Evolutionary conservation across 2,113 vertebrate species (phyloP).

Genomic region (Progne subis): DNA sequence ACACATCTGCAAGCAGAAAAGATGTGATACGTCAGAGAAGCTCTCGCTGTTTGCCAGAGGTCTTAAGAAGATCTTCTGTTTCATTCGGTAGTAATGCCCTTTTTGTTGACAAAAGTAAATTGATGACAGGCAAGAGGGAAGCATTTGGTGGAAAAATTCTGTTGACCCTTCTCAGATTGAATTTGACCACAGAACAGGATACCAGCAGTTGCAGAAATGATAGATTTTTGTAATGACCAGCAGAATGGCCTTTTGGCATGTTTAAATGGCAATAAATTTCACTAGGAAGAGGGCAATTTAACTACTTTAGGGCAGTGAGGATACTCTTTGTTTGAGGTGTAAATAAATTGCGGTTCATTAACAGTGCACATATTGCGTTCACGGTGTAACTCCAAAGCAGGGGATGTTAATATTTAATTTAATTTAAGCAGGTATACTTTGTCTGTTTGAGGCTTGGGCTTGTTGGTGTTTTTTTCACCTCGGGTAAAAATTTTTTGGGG

Average conservation of each 20-base stretch:
- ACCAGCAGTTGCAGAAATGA: conserved; percentile 90
- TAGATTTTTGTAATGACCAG: conserved; percentile 96
- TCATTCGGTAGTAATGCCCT: conserved; percentile 83
- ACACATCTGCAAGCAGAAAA: neutral
- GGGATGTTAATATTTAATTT: conserved; percentile 82
- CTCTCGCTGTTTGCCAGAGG: conserved; percentile 74
- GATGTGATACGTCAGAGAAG: neutral
- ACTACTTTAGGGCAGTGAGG: conserved; percentile 75
- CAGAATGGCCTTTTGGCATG: conserved; percentile 92
- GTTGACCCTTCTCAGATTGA: conserved; percentile 96
- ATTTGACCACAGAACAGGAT: conserved; percentile 90
- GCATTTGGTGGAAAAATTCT: conserved; percentile 84
- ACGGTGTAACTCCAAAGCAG: conserved; percentile 62
- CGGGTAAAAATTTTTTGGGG: neutral
- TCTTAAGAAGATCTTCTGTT: conserved; percentile 79
- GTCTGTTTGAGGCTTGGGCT: conserved; percentile 10
- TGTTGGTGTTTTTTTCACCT: neutral
- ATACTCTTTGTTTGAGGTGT: conserved; percentile 89
- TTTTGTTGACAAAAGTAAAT: conserved; percentile 95
- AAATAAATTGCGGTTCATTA: conserved; percentile 91
- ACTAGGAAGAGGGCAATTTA: conserved; percentile 84
- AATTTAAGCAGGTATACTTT: conserved; percentile 63
- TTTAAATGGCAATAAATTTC: conserved; percentile 98
- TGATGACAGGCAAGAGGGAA: conserved; percentile 85
- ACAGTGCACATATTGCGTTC: conserved; percentile 74